A percentile compares a stretch with the other conserved stretches of the same genome.
phyloP scores from a whole-genome alignment of 2,113 vertebrate genomes.

The Zosterops lateralis region DNA sequence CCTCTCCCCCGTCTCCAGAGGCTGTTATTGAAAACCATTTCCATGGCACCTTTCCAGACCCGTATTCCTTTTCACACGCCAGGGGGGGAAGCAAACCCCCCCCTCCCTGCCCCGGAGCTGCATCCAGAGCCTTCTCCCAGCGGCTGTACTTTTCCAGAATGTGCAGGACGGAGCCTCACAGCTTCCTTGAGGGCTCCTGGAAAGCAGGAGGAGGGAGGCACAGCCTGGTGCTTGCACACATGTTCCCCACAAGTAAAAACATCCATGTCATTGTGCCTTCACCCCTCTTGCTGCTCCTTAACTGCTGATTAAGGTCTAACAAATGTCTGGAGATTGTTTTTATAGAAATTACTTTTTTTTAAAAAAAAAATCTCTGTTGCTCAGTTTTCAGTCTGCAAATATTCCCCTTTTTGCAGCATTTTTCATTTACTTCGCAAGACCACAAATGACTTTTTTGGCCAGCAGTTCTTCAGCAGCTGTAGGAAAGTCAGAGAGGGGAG shows the following conservation, averaged over 20 bases:
- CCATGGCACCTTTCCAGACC: conserved; percentile 43
- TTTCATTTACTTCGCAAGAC: neutral
- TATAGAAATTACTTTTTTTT: neutral
- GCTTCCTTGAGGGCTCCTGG: neutral
- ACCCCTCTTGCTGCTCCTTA: neutral
- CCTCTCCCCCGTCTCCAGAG: neutral
- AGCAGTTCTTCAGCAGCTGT: neutral
- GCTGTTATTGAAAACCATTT: conserved; percentile 29
- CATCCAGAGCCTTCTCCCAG: conserved; percentile 26
- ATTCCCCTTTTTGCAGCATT: neutral
- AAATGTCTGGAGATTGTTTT: neutral
- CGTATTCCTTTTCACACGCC: neutral
- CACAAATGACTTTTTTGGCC: neutral
- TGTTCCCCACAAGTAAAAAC: neutral
- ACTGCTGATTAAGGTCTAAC: neutral
- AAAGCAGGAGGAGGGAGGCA: neutral
- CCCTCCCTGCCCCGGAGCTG: neutral
- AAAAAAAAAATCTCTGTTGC: neutral
- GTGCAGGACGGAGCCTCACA: neutral
- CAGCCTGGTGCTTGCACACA: neutral
- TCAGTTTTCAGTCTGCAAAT: neutral
- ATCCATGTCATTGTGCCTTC: neutral
- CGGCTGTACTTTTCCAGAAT: conserved; percentile 44
- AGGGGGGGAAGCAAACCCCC: neutral
- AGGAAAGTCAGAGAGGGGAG: neutral